A percentile compares a stretch with the other conserved stretches of the same genome.
phyloP scores from a whole-genome alignment of 2,113 vertebrate species.

The Syngnathus typhle region DNA sequence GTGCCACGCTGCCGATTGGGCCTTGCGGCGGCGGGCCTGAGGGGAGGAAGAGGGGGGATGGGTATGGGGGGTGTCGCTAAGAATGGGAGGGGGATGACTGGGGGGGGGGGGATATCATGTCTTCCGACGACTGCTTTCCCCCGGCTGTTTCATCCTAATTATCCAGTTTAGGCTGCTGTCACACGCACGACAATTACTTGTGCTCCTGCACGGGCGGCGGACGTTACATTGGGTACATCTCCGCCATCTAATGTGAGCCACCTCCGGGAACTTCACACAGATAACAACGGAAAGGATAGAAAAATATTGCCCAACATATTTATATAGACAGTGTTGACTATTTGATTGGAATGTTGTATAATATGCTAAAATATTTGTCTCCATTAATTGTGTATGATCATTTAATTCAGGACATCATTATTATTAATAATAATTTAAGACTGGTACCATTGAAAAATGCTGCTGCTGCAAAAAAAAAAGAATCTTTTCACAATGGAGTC shows the following conservation, averaged over 20 bases:
- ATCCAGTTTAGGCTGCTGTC: constrained; percentile 59
- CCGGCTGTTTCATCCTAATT: constrained; percentile 67
- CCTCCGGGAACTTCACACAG: neutral
- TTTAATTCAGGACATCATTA: too few relatives aligned
- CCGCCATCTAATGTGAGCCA: neutral
- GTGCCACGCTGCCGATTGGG: constrained; percentile 73
- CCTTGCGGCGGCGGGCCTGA: constrained; percentile 51
- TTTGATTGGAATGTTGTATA: neutral
- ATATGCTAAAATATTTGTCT: too few relatives aligned
- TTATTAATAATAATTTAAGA: constrained; percentile 44
- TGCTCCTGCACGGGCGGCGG: constrained; percentile 4
- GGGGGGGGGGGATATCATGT: constrained; percentile 58
- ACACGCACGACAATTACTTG: constrained; percentile 56
- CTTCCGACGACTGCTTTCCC: constrained; percentile 56
- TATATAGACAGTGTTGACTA: neutral
- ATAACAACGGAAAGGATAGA: neutral
- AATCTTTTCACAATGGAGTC: constrained; percentile 62
- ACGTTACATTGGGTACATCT: constrained; percentile 1
- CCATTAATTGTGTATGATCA: too few relatives aligned
- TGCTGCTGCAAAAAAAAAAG: constrained; percentile 50
- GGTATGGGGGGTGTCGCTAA: neutral
- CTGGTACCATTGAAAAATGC: constrained; percentile 23
- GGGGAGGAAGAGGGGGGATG: constrained; percentile 19
- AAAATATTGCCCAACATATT: neutral
- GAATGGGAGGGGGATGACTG: constrained; percentile 47